These are phyloP conservation scores for Drosophila nebulosa DNA, from an alignment of 1,140 invertebrate species.

Conservation along the genomic window DNA sequence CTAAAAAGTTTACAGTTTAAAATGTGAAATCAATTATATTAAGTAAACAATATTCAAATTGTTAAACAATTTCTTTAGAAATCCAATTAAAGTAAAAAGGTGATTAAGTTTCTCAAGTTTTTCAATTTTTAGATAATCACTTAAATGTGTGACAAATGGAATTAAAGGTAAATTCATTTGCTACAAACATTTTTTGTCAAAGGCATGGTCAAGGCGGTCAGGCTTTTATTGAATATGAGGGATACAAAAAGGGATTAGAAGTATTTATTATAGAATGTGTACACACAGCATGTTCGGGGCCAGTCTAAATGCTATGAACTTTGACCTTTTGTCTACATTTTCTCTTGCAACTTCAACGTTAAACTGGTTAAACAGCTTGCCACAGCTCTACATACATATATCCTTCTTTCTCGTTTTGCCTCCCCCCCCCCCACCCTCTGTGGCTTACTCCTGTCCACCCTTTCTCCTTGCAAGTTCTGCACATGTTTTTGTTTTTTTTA, in stretches of 20 bases:
- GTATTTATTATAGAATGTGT: slow-evolving; percentile 33
- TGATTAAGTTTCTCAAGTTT: too few species aligned
- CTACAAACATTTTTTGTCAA: not conserved
- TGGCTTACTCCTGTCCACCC: not conserved
- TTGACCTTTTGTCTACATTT: slow-evolving; percentile 50
- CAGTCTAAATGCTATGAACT: slow-evolving; percentile 47
- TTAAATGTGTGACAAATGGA: not conserved
- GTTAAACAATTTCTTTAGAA: too few species aligned
- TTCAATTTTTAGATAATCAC: not conserved
- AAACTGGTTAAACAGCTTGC: slow-evolving; percentile 62
- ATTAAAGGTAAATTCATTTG: not conserved
- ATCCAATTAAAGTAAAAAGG: too few species aligned
- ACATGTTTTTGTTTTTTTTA: slow-evolving; percentile 1
- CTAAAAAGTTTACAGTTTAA: too few species aligned
- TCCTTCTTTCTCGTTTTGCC: not conserved
- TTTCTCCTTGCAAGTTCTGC: not conserved
- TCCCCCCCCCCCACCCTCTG: not conserved
- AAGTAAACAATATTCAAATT: too few species aligned
- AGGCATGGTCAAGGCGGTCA: not conserved
- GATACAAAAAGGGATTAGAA: slow-evolving; percentile 26
- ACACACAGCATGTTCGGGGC: not conserved
- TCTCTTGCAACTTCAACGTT: slow-evolving; percentile 14
- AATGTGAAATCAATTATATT: too few species aligned
- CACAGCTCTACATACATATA: slow-evolving; percentile 16
- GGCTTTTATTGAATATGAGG: not conserved